Conservation (phyloP, 23 tunicate genomes). For the Phallusia fumigata region DNA sequence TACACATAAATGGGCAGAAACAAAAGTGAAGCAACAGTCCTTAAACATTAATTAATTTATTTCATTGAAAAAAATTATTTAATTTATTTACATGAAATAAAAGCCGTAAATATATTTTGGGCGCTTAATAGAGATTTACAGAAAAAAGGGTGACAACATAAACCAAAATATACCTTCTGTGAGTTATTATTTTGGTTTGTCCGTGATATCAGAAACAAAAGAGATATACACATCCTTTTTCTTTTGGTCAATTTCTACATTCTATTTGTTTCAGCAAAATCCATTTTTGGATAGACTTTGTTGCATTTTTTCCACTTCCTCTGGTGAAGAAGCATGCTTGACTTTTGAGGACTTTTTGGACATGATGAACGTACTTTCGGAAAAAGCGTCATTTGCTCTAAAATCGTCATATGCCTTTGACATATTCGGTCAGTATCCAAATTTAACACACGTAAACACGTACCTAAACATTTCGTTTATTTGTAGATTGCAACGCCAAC, state of each 20-base stretch:
- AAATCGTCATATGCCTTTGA: constrained; percentile 52
- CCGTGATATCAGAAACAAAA: too few species aligned
- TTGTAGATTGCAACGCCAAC: constrained; percentile 45
- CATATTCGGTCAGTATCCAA: constrained; percentile 34
- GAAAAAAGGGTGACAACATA: too few species aligned
- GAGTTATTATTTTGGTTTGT: too few species aligned
- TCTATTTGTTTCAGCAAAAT: constrained; percentile 32
- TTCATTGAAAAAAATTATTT: too few species aligned
- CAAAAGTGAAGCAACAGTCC: too few species aligned
- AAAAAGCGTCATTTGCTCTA: constrained; percentile 48
- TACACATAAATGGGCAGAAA: too few species aligned
- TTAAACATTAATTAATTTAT: too few species aligned
- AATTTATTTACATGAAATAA: too few species aligned
- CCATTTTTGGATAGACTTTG: constrained; percentile 58
- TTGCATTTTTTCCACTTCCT: constrained; percentile 39
- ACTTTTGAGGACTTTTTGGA: constrained; percentile 63
- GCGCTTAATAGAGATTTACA: too few species aligned
- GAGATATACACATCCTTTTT: background rate
- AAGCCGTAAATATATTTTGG: too few species aligned
- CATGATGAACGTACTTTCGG: constrained; percentile 68
- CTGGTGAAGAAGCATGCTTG: background rate
- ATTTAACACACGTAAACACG: background rate
- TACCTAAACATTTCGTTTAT: background rate
- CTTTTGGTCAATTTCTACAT: background rate
- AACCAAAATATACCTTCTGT: too few species aligned